These are phyloP conservation scores for Chinchilla lanigera DNA, from an alignment of 2,113 vertebrate species.

Conservation along the genomic window DNA sequence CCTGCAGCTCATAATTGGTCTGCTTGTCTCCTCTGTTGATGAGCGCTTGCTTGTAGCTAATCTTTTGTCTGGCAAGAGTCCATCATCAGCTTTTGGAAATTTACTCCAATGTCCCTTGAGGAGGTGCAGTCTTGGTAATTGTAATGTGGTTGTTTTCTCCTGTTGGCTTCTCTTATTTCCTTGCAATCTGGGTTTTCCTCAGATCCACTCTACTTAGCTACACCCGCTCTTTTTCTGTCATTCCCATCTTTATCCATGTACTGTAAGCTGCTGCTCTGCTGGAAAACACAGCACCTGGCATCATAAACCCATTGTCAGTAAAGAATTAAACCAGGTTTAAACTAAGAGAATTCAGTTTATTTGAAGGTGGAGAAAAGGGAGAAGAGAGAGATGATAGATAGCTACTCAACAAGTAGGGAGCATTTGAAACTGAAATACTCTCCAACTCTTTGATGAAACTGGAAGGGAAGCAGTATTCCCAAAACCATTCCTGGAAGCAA, in stretches of 20 bases:
- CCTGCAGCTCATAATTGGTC: not conserved
- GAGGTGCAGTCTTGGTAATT: not conserved
- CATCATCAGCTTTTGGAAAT: fast-evolving
- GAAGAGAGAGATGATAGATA: not conserved
- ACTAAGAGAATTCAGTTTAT: not conserved
- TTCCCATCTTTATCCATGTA: not conserved
- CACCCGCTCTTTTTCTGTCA: not conserved
- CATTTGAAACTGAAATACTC: not conserved
- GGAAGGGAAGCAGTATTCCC: not conserved
- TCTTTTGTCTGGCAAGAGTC: conserved; percentile 23
- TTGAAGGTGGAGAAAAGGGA: not conserved
- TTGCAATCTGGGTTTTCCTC: not conserved
- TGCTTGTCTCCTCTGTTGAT: not conserved
- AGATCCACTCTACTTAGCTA: not conserved
- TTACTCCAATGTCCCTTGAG: not conserved
- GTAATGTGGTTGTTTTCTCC: not conserved
- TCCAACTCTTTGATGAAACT: not conserved
- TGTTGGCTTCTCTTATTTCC: not conserved
- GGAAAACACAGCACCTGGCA: not conserved
- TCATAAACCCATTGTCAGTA: not conserved
- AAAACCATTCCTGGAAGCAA: not conserved
- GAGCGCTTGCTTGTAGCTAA: fast-evolving
- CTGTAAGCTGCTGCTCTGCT: not conserved
- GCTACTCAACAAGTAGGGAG: not conserved
- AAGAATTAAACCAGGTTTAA: not conserved